Conservation (phyloP, 2,113 vertebrate genomes). For the Heptranchias perlo region DNA sequence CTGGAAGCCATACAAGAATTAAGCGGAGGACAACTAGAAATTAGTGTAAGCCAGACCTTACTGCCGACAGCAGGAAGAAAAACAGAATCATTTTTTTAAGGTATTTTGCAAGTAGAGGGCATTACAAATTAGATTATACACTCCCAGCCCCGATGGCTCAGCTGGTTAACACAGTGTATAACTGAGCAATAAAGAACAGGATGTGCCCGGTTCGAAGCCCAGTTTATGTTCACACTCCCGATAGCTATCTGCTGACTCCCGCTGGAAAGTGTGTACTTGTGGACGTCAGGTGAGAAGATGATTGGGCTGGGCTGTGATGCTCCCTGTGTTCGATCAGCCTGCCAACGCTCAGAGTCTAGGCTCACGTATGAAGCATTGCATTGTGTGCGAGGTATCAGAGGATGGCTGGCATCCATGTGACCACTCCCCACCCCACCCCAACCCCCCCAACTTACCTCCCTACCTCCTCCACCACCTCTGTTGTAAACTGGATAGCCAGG, state of each 20-base stretch:
- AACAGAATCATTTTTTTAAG: neutral
- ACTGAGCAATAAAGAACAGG: neutral
- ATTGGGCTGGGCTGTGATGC: neutral
- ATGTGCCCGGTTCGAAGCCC: no score
- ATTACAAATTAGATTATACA: neutral
- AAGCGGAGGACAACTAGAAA: constrained; percentile 14
- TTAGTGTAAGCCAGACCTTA: neutral
- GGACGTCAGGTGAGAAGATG: neutral
- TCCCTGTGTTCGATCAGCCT: neutral
- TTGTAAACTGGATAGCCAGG: no score
- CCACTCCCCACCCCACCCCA: neutral
- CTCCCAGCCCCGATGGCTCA: neutral
- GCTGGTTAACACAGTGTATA: neutral
- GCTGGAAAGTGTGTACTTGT: neutral
- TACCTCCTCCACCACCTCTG: no score
- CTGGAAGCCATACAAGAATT: neutral
- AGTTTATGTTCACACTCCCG: neutral
- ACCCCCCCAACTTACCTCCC: no score
- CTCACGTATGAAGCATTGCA: neutral
- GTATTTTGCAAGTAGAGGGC: neutral
- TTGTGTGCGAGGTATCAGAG: neutral
- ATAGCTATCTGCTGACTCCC: neutral
- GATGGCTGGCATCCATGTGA: neutral
- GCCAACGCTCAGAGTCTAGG: neutral
- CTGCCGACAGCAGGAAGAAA: neutral